Conservation (phyloP, 2,797 vertebrate species). For the Pogoniulus pusillus region DNA sequence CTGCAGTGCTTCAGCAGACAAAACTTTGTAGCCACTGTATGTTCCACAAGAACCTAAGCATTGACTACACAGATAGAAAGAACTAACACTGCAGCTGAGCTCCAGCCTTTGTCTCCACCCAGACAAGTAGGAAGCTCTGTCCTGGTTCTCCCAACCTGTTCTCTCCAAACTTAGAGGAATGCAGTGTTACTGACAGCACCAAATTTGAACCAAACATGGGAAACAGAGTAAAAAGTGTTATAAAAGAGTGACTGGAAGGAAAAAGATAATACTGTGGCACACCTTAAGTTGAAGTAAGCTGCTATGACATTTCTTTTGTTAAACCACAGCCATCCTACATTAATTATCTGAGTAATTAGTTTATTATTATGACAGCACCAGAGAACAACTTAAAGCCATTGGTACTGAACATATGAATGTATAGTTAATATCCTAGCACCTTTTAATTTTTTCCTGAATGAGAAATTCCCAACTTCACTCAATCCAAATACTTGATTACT, state of each 20-base stretch:
- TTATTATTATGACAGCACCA: neutral
- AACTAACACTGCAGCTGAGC: neutral
- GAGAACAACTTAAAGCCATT: neutral
- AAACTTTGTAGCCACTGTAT: accelerated
- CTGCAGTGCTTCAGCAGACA: neutral
- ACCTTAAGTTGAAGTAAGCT: neutral
- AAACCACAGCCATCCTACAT: neutral
- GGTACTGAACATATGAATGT: neutral
- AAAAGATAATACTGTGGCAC: neutral
- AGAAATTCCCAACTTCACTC: neutral
- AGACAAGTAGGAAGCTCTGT: neutral
- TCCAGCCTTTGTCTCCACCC: neutral
- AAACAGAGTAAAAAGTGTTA: neutral
- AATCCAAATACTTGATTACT: neutral
- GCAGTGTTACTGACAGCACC: neutral
- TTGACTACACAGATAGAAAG: neutral
- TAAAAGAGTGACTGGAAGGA: neutral
- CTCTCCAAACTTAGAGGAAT: neutral
- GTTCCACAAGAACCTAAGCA: accelerated
- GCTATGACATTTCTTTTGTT: neutral
- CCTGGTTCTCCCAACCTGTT: neutral
- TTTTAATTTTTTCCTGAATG: neutral
- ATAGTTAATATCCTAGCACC: neutral
- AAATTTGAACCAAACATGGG: neutral
- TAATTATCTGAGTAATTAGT: neutral